A percentile compares a stretch with the other conserved stretches of the same genome.
phyloP scores from a whole-genome alignment of 2,113 vertebrate species.

The Coptodon bakossiorum region DNA sequence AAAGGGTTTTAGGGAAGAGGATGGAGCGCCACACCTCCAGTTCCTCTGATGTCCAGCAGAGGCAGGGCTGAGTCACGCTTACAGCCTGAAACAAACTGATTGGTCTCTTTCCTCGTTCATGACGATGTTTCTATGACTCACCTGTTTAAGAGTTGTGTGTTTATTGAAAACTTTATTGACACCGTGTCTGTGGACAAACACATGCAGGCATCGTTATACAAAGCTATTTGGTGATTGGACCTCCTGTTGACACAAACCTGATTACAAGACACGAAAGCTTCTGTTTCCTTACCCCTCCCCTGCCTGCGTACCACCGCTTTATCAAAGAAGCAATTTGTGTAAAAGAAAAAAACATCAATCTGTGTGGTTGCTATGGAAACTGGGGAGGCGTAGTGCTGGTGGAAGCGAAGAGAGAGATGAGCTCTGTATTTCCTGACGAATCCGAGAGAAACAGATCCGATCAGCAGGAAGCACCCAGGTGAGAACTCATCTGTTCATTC shows the following conservation, averaged over 20 bases:
- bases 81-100: neutral
- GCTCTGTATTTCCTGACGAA: neutral
- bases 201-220: neutral
- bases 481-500: neutral
- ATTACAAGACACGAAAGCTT: neutral
- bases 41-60: neutral
- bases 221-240: neutral
- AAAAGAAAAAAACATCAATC: neutral
- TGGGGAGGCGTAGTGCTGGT: neutral
- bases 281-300: neutral
- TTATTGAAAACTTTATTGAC: neutral
- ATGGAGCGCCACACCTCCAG: neutral
- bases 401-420: neutral
- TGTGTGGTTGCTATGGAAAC: conserved; percentile 19
- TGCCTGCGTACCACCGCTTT: neutral
- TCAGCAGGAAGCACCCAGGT: neutral
- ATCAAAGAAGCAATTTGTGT: neutral
- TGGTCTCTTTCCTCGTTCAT: neutral
- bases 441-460: neutral
- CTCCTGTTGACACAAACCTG: neutral
- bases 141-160: neutral
- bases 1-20: neutral
- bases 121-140: neutral
- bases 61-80: neutral
- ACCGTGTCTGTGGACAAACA: neutral